Conservation (phyloP, 2,797 vertebrate genomes). For the Diplodus puntazzo region DNA sequence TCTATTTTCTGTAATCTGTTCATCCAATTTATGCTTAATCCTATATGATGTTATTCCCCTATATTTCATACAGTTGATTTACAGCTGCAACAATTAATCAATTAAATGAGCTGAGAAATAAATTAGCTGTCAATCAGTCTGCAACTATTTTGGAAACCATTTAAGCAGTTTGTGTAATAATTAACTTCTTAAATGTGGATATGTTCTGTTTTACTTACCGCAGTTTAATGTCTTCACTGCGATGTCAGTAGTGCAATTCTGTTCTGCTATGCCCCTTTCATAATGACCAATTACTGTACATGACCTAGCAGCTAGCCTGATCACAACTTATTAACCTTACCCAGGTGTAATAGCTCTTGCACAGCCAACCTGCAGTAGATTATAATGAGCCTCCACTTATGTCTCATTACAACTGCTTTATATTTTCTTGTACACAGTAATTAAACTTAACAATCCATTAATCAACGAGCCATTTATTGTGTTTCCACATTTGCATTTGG, state of each 20-base stretch:
- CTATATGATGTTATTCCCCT: not conserved
- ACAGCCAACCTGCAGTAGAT: constrained; percentile 23
- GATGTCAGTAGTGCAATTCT: constrained; percentile 12
- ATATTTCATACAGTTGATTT: not conserved
- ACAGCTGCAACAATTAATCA: no score
- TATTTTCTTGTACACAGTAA: constrained; percentile 11
- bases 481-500: not conserved
- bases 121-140: no score
- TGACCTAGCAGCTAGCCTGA: constrained; percentile 29
- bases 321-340: constrained; percentile 47
- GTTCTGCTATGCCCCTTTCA: constrained; percentile 13
- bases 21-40: not conserved
- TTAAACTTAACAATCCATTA: constrained; percentile 35
- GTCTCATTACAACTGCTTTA: constrained; percentile 43
- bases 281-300: constrained; percentile 22
- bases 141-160: no score
- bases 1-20: not conserved
- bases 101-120: no score
- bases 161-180: no score
- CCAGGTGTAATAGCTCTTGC: constrained; percentile 15
- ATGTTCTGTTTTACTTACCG: no score
- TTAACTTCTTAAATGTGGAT: no score
- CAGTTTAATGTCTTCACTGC: not conserved
- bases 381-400: constrained; percentile 14
- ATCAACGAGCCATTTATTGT: constrained; percentile 1